These are phyloP conservation scores for Rhagophthalmus giganteus DNA, from an alignment of 2,888 invertebrate genomes.

Conservation along the genomic window DNA sequence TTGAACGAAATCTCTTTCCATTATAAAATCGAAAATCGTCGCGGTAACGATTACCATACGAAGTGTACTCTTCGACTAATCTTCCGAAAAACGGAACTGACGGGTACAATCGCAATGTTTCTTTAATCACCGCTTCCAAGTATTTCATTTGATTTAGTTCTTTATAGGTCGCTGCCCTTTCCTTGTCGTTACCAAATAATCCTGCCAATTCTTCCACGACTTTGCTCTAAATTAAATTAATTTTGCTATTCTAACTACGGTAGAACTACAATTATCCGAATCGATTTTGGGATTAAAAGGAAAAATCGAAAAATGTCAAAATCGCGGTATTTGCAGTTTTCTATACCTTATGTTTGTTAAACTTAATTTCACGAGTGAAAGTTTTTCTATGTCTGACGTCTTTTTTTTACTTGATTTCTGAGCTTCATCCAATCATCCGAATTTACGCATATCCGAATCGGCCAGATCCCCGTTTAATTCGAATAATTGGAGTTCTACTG, in stretches of 20 bases:
- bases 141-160: conserved; percentile 49
- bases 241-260: not conserved
- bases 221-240: not conserved
- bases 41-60: conserved; percentile 35
- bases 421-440: too few relatives aligned
- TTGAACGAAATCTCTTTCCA: conserved; percentile 17
- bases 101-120: conserved; percentile 58
- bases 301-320: too few relatives aligned
- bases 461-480: too few relatives aligned
- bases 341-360: too few relatives aligned
- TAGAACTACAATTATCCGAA: too few relatives aligned
- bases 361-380: too few relatives aligned
- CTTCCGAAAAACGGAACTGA: conserved; percentile 59
- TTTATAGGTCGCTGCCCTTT: conserved; percentile 37
- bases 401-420: too few relatives aligned
- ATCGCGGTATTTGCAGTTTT: too few relatives aligned
- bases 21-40: conserved; percentile 12
- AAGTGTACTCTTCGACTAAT: conserved; percentile 50
- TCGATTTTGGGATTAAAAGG: too few relatives aligned
- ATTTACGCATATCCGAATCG: too few relatives aligned
- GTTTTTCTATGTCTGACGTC: too few relatives aligned
- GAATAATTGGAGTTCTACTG: too few relatives aligned
- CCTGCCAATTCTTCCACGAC: conserved; percentile 37
- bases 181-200: conserved; percentile 45
- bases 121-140: conserved; percentile 3